Evolutionary conservation across 2,113 vertebrate genomes (phyloP).

Genomic region (Nothobranchius kuhntae): DNA sequence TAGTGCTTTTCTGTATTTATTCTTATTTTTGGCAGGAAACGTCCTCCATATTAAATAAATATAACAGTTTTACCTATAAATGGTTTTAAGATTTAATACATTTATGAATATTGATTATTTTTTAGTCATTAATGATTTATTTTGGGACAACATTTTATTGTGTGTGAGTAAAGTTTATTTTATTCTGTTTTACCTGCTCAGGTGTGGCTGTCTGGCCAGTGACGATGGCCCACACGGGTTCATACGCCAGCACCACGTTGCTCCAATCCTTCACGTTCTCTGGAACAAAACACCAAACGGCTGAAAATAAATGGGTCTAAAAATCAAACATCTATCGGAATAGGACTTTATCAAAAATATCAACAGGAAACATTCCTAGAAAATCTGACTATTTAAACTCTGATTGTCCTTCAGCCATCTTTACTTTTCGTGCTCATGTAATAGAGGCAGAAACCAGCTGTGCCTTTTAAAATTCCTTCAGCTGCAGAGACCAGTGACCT

Average conservation of each 20-base stretch:
- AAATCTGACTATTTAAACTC: too few relatives aligned
- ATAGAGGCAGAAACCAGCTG: background rate
- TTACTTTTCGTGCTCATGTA: background rate
- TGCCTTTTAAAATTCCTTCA: slow-evolving; percentile 1
- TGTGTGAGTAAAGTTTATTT: background rate
- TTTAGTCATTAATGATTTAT: too few relatives aligned
- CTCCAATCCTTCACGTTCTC: slow-evolving; percentile 92
- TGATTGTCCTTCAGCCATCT: background rate
- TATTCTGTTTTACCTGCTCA: slow-evolving; percentile 82
- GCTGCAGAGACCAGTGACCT: slow-evolving; percentile 36
- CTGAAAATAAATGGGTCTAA: background rate
- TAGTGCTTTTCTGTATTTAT: too few relatives aligned
- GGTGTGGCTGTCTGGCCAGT: slow-evolving; percentile 92
- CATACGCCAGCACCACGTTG: slow-evolving; percentile 92
- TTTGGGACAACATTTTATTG: too few relatives aligned
- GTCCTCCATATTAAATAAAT: too few relatives aligned
- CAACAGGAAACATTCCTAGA: background rate
- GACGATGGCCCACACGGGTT: slow-evolving; percentile 95
- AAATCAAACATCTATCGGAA: too few relatives aligned
- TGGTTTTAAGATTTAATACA: too few relatives aligned
- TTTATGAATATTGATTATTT: too few relatives aligned
- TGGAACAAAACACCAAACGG: slow-evolving; percentile 51
- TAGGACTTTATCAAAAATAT: background rate
- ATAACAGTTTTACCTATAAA: too few relatives aligned
- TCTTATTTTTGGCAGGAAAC: too few relatives aligned